These are phyloP conservation scores for Tetraodon nigroviridis DNA, from an alignment of 2,113 vertebrate genomes.

Conservation along the genomic window DNA sequence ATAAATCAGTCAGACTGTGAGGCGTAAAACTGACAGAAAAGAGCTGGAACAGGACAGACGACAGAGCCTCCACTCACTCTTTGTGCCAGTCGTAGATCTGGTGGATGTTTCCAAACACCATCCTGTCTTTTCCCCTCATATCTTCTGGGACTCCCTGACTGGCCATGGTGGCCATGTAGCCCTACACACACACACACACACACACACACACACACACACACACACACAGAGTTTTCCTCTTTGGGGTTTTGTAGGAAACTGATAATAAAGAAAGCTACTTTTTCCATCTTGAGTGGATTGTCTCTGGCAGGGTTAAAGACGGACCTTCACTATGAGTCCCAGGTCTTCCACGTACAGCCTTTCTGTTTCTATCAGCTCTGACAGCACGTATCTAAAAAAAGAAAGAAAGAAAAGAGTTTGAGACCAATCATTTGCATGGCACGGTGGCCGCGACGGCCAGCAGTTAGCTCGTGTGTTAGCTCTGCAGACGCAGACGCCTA, in stretches of 20 bases:
- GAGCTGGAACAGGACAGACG: not conserved
- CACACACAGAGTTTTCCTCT: conserved; percentile 2
- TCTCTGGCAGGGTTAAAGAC: not conserved
- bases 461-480: not conserved
- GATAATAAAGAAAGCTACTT: not conserved
- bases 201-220: conserved; percentile 15
- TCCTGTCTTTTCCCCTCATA: conserved; percentile 85
- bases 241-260: not conserved
- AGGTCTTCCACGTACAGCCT: conserved; percentile 86
- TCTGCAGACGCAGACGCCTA: conserved; percentile 57
- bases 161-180: conserved; percentile 84
- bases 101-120: conserved; percentile 88
- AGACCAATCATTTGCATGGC: not conserved
- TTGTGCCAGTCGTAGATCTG: conserved; percentile 92
- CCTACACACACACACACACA: conserved; percentile 55
- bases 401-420: not conserved
- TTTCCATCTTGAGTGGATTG: not conserved
- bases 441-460: no score
- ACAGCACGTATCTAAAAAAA: conserved; percentile 78
- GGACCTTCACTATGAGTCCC: conserved; percentile 85
- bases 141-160: conserved; percentile 80
- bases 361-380: conserved; percentile 86
- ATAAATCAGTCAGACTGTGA: no score
- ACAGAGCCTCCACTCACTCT: conserved; percentile 72
- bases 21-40: not conserved